Conservation (phyloP, 2,888 invertebrate species). For the Lottia scabra region DNA sequence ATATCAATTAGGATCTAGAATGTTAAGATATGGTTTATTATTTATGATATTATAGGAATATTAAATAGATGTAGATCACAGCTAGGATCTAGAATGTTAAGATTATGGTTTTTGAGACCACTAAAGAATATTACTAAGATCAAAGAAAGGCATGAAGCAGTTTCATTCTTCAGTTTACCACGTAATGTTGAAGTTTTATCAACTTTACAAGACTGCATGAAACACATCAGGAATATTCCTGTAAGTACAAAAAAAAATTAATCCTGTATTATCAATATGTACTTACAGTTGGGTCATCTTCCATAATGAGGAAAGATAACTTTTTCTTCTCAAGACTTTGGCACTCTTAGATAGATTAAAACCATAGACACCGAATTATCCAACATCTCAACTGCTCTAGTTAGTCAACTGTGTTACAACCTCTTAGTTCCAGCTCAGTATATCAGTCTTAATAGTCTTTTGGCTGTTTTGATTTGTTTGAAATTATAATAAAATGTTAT, state of each 20-base stretch:
- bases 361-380: too few species aligned
- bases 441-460: too few species aligned
- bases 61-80: constrained; percentile 80
- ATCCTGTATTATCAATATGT: too few species aligned
- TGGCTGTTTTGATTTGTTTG: too few species aligned
- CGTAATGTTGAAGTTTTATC: constrained; percentile 76
- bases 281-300: too few species aligned
- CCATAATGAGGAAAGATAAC: too few species aligned
- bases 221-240: constrained; percentile 76
- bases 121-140: constrained; percentile 76
- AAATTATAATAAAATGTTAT: too few species aligned
- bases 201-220: constrained; percentile 76
- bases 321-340: too few species aligned
- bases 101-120: constrained; percentile 80
- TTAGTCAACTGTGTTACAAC: too few species aligned
- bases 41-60: constrained; percentile 67
- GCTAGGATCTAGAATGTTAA: constrained; percentile 77
- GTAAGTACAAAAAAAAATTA: constrained; percentile 71
- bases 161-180: constrained; percentile 78
- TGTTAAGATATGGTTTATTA: constrained; percentile 72
- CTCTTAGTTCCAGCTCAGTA: too few species aligned
- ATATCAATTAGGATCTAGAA: constrained; percentile 77
- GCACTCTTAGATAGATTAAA: too few species aligned
- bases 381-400: too few species aligned
- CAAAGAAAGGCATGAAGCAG: constrained; percentile 77